Percentiles rank a stretch among this genome's conserved stretches.
phyloP scores from a whole-genome alignment of 37 sponge, comb jelly and placozoan species.

The Geodia barretti region DNA sequence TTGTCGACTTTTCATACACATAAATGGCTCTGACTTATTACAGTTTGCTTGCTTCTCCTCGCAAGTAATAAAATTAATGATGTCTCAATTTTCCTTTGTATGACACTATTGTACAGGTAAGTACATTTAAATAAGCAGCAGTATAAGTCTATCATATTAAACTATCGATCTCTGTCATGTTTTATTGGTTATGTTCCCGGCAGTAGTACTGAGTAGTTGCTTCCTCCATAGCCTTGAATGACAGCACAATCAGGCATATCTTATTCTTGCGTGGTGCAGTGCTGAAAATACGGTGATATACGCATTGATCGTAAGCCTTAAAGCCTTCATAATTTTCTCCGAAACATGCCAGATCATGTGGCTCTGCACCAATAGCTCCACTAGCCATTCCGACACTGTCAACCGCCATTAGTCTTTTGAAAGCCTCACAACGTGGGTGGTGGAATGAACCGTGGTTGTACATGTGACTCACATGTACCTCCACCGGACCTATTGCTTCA shows the following conservation, averaged over 20 bases:
- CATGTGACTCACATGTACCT: conserved; percentile 7
- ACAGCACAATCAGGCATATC: not conserved
- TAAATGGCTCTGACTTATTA: no score
- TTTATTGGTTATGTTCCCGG: not conserved
- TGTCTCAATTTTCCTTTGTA: no score
- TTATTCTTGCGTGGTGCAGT: not conserved
- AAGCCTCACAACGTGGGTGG: conserved; percentile 19
- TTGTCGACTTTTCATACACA: no score
- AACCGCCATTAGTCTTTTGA: not conserved
- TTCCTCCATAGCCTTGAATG: not conserved
- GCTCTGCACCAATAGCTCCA: not conserved
- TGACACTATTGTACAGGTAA: no score
- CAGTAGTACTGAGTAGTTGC: not conserved
- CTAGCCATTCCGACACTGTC: not conserved
- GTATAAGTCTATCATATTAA: no score
- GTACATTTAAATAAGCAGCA: not conserved
- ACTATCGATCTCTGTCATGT: not conserved
- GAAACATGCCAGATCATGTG: not conserved
- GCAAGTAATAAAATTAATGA: no score
- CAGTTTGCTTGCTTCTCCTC: no score
- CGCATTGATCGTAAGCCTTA: not conserved
- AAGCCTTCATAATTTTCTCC: not conserved
- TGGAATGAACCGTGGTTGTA: not conserved
- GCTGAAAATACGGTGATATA: not conserved
- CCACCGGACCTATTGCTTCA: not conserved